A percentile compares a stretch with the other conserved stretches of the same genome.
phyloP scores from a whole-genome alignment of 2,888 invertebrate genomes.

The Notocelia uddmanniana region DNA sequence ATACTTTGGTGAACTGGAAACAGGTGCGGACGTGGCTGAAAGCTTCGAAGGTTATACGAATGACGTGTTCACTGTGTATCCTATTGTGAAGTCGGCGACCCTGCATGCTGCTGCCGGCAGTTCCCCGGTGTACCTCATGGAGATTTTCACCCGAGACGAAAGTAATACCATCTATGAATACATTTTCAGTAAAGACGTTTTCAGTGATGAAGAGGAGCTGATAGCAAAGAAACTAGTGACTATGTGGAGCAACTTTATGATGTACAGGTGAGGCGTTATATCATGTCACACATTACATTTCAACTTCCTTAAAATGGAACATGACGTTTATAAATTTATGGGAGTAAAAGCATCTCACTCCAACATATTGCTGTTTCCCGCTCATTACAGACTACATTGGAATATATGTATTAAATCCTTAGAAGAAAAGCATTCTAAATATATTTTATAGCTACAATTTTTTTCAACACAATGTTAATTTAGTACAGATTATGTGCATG shows the following conservation, averaged over 20 bases:
- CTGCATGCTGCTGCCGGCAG: constrained; percentile 62
- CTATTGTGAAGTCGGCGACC: constrained; percentile 65
- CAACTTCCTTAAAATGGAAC: background rate
- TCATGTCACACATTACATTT: background rate
- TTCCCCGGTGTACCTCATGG: constrained; percentile 69
- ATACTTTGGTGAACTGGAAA: constrained; percentile 63
- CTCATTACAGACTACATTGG: too few species aligned
- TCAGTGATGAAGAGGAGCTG: constrained; percentile 52
- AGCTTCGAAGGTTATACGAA: constrained; percentile 67
- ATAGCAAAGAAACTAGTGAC: constrained; percentile 58
- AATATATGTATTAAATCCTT: too few species aligned
- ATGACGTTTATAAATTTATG: too few species aligned
- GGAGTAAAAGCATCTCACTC: too few species aligned
- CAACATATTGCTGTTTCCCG: too few species aligned
- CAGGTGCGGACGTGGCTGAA: constrained; percentile 50
- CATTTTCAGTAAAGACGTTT: constrained; percentile 56
- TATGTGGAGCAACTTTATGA: constrained; percentile 71
- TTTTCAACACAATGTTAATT: too few species aligned
- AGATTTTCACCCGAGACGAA: constrained; percentile 52
- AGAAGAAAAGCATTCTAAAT: too few species aligned
- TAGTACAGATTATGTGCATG: background rate
- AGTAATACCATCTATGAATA: constrained; percentile 60
- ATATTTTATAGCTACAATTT: too few species aligned
- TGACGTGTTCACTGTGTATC: constrained; percentile 70
- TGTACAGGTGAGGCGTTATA: constrained; percentile 64